Evolutionary conservation across 2,888 invertebrate genomes (phyloP).

Genomic region (Athalia circularis): DNA sequence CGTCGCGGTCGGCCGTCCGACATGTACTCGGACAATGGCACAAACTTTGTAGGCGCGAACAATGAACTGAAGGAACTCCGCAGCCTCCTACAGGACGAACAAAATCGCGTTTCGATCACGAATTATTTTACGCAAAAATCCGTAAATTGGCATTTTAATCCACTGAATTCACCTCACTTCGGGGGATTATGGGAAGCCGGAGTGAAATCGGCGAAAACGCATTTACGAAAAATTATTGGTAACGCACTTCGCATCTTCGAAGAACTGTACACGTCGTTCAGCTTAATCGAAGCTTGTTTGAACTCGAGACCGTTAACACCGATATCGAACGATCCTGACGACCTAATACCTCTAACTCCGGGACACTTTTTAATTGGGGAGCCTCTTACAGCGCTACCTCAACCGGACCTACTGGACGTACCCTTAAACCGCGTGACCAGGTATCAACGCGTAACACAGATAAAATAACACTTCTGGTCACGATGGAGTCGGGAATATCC

Average conservation of each 20-base stretch:
- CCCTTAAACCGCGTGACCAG: conserved; percentile 49
- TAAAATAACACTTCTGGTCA: conserved; percentile 55
- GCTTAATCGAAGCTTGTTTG: background rate
- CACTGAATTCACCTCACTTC: conserved; percentile 19
- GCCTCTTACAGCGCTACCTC: conserved; percentile 52
- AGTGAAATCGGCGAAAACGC: conserved; percentile 21
- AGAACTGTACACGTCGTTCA: conserved; percentile 25
- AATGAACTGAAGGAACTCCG: conserved; percentile 34
- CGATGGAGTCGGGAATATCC: conserved; percentile 50
- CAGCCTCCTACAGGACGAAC: background rate
- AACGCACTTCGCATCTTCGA: conserved; percentile 21
- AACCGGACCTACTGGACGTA: conserved; percentile 48
- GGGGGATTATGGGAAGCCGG: conserved; percentile 35
- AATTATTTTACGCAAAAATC: background rate
- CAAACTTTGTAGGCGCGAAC: conserved; percentile 22
- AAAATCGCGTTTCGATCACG: background rate
- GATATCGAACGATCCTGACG: conserved; percentile 54
- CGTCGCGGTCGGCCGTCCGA: conserved; percentile 9
- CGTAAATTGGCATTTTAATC: conserved; percentile 32
- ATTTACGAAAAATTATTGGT: conserved; percentile 13
- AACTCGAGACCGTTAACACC: conserved; percentile 23
- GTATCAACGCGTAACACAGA: conserved; percentile 52
- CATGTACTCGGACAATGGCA: conserved; percentile 23
- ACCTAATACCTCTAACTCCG: conserved; percentile 57
- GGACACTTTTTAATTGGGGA: conserved; percentile 63